Percentiles rank a stretch among this genome's conserved stretches.
Conservation (phyloP, 2,113 vertebrate species). For the Anthoscopus minutus region DNA sequence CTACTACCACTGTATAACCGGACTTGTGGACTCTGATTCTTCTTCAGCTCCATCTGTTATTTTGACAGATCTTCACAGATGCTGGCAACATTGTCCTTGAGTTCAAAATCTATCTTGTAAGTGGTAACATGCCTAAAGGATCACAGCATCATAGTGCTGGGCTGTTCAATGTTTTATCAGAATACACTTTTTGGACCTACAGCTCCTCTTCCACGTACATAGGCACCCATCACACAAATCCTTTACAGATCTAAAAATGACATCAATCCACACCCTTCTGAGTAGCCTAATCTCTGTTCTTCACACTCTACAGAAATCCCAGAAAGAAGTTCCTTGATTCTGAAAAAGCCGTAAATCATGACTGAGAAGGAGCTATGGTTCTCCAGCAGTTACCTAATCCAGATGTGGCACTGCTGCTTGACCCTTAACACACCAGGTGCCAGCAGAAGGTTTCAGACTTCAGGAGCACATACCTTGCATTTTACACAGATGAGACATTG, state of each 20-base stretch:
- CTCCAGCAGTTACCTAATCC: background rate
- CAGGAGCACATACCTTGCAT: background rate
- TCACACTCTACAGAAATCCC: background rate
- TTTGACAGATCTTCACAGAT: background rate
- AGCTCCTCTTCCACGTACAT: background rate
- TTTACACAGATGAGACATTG: background rate
- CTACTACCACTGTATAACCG: rapidly evolving
- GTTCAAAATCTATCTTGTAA: background rate
- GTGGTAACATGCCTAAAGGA: background rate
- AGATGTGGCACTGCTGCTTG: background rate
- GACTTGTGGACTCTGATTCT: background rate
- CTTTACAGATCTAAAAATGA: rapidly evolving
- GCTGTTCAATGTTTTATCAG: background rate
- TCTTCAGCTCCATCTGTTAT: background rate
- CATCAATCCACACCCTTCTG: background rate
- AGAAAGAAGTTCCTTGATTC: background rate
- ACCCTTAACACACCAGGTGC: background rate
- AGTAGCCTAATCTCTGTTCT: background rate
- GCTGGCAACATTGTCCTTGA: background rate
- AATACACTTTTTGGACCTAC: background rate
- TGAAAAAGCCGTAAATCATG: background rate
- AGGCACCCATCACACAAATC: background rate
- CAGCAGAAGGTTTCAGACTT: background rate
- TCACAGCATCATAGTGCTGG: background rate
- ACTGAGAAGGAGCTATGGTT: background rate